phyloP scores from a whole-genome alignment of 1,140 invertebrate genomes.

The Drosophila lini region DNA sequence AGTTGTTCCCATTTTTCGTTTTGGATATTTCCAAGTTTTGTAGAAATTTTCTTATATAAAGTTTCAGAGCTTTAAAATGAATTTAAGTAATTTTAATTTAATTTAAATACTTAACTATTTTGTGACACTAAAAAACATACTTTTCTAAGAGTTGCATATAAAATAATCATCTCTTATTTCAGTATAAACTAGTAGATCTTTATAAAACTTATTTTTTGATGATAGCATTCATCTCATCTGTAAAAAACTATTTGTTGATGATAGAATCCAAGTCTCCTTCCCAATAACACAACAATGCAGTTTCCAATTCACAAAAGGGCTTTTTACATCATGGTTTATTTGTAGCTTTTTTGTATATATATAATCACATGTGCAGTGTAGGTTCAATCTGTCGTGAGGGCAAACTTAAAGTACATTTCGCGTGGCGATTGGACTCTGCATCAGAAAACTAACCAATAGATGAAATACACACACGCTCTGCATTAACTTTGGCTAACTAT shows the following conservation, averaged over 20 bases:
- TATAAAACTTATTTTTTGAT: too few relatives aligned
- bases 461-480: conserved; percentile 53
- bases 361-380: conserved; percentile 76
- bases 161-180: too few relatives aligned
- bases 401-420: conserved; percentile 53
- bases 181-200: too few relatives aligned
- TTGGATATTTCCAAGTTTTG: too few relatives aligned
- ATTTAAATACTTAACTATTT: too few relatives aligned
- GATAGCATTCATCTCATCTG: too few relatives aligned
- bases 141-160: too few relatives aligned
- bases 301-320: background rate
- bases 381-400: conserved; percentile 60
- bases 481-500: conserved; percentile 79
- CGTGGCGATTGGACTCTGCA: conserved; percentile 34
- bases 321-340: conserved; percentile 45
- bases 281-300: background rate
- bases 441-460: conserved; percentile 50
- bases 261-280: background rate
- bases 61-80: too few relatives aligned
- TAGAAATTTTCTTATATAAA: too few relatives aligned
- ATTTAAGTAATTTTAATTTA: too few relatives aligned
- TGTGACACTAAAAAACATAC: too few relatives aligned
- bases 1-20: too few relatives aligned
- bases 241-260: background rate
- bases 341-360: conserved; percentile 56